Evolutionary conservation across 2,888 invertebrate species (phyloP), one percentile per base, ranked within the genome.

Genomic region (Leucophenga maculata): DNA sequence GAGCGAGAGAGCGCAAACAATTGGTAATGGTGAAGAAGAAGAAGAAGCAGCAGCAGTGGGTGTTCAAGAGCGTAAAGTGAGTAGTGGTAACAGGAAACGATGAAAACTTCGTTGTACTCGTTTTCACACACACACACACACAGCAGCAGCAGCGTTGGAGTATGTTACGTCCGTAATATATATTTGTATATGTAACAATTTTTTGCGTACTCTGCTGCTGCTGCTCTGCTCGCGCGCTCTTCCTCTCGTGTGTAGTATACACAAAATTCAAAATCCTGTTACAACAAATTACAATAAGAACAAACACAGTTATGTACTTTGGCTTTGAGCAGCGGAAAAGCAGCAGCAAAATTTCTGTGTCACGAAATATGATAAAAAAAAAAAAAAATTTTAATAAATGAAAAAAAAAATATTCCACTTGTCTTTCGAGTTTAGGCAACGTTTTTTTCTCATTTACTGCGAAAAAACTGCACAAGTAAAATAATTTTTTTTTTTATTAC

Each of bases 261-360:
- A 81, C 81, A 80, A 79, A 73, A 77, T 48, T 64, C 46, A 81
- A 67, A 67, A 66, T 65, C 60, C 78, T 81, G 74, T 77, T 78
- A 69, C 76, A 77, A 76, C 74, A 64, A 74, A 70, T 68, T 72
- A 65, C 57, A 72, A 22, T 18, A 69, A 60, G 46, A 71, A 32
- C 72, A 70, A 68, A 39, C 65, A 70, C 66, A 26, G 26, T 18
- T 18, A 14, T 59, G 26, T 32, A 44, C 8, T 16, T 60, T 74
- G 55, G 73, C 73, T 59, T 39, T 8, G 1, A 64, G 67, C 46
- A 48, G 4, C 57, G 48, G 68, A 70, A 62, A 32, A 73, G 31
- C 62, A 68, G 50, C 66, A 68, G 54, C 60, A 66, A 73, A n/a
- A 44, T 74, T 75, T 78, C 72, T 77, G 74, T 80, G 79, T 77